phyloP scores from a whole-genome alignment of 30 jellyfish, hydroid and myxozoan species.

The Pelagia noctiluca region DNA sequence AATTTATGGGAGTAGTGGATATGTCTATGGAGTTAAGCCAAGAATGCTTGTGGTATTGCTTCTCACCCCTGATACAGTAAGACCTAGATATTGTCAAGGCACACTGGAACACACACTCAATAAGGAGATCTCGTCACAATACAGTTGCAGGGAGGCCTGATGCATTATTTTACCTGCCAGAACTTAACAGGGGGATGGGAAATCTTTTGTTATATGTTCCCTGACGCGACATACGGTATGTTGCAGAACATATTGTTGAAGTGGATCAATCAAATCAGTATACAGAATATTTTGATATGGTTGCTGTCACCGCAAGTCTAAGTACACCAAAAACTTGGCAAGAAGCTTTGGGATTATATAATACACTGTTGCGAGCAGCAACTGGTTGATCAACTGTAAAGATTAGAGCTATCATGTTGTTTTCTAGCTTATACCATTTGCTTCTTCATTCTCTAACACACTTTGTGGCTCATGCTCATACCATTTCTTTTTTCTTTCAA shows the following conservation, averaged over 20 bases:
- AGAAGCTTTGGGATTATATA: not conserved
- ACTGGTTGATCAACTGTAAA: not conserved
- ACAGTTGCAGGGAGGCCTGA: constrained; percentile 8
- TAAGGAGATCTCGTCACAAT: constrained; percentile 12
- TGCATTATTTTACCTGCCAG: constrained; percentile 2
- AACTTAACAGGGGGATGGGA: not conserved
- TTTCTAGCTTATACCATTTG: not conserved
- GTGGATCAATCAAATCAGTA: not conserved
- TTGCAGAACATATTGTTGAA: not conserved
- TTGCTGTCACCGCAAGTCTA: not conserved
- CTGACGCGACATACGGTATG: constrained; percentile 4
- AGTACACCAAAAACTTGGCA: constrained; percentile 2
- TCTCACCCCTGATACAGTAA: constrained; percentile 20
- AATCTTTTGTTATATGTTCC: not conserved
- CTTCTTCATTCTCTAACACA: no score
- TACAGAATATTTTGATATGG: constrained; percentile 23
- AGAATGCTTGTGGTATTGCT: constrained; percentile 41
- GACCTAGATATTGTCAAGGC: constrained; percentile 42
- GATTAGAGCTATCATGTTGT: not conserved
- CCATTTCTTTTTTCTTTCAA: no score
- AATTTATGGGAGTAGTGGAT: constrained; percentile 7
- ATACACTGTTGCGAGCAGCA: constrained; percentile 21
- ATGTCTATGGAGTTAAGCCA: constrained; percentile 4
- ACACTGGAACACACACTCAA: constrained; percentile 53
- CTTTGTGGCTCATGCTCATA: no score